Conservation (phyloP, 2,113 vertebrate genomes). For the Thunnus thynnus region DNA sequence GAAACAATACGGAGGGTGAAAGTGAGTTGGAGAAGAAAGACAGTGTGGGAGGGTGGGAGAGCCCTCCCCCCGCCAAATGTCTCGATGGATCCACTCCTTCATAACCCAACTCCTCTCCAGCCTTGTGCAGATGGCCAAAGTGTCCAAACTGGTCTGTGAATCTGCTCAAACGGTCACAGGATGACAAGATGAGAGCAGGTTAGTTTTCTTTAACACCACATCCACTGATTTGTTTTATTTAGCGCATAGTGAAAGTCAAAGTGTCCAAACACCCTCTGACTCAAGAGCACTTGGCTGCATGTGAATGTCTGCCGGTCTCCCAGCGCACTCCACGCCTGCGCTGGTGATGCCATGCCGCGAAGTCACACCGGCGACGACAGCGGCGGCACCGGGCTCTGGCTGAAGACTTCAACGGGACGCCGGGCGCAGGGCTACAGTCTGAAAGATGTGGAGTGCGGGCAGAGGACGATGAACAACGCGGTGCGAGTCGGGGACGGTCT, state of each 20-base stretch:
- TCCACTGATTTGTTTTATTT: neutral
- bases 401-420: slow-evolving; percentile 84
- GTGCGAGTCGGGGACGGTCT: slow-evolving; percentile 87
- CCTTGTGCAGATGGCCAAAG: slow-evolving; percentile 74
- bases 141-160: slow-evolving; percentile 54
- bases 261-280: slow-evolving; percentile 25
- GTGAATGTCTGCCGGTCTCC: slow-evolving; percentile 71
- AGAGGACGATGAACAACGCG: slow-evolving; percentile 84
- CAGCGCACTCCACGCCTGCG: slow-evolving; percentile 81
- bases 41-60: slow-evolving; percentile 68
- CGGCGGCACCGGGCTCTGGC: slow-evolving; percentile 90
- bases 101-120: slow-evolving; percentile 78
- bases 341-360: slow-evolving; percentile 94
- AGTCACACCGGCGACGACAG: slow-evolving; percentile 92
- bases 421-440: slow-evolving; percentile 83
- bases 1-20: slow-evolving; percentile 14
- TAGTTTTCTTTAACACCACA: slow-evolving; percentile 9
- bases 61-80: slow-evolving; percentile 77
- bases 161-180: neutral
- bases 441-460: slow-evolving; percentile 94
- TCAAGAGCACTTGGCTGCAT: slow-evolving; percentile 58
- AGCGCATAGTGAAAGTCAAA: slow-evolving; percentile 15
- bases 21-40: slow-evolving; percentile 36
- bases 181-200: slow-evolving; percentile 23
- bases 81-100: slow-evolving; percentile 81